phyloP scores from a whole-genome alignment of 2,113 vertebrate genomes.

The Rhea pennata region DNA sequence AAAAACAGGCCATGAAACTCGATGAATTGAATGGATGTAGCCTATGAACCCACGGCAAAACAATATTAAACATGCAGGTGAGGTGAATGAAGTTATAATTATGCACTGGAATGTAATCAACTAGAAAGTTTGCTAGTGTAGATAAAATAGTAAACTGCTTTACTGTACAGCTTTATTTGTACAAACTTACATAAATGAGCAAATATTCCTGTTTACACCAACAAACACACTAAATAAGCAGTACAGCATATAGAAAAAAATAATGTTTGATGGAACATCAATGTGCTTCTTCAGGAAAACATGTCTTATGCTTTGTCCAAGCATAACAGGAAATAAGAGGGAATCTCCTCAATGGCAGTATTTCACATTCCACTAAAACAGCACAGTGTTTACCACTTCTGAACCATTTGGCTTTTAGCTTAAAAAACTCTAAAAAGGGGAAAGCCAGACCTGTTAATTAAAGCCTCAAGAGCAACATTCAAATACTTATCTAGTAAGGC shows the following conservation, averaged over 20 bases:
- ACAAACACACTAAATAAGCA: not conserved
- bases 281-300: not conserved
- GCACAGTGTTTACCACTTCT: not conserved
- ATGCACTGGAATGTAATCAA: not conserved
- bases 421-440: not conserved
- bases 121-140: not conserved
- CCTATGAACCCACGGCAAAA: not conserved
- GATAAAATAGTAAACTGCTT: not conserved
- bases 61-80: not conserved
- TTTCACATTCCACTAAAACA: not conserved
- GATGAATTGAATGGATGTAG: not conserved
- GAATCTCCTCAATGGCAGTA: not conserved
- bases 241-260: not conserved
- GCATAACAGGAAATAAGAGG: not conserved
- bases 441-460: not conserved
- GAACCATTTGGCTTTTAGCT: not conserved
- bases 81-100: not conserved
- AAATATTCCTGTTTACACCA: not conserved
- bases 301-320: not conserved
- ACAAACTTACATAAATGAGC: not conserved
- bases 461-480: not conserved
- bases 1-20: not conserved
- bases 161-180: not conserved
- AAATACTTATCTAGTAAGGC: slow-evolving; percentile 42
- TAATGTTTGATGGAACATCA: not conserved